Conservation (phyloP, 2,797 vertebrate genomes). For the Oryzias dopingdopingensis region DNA sequence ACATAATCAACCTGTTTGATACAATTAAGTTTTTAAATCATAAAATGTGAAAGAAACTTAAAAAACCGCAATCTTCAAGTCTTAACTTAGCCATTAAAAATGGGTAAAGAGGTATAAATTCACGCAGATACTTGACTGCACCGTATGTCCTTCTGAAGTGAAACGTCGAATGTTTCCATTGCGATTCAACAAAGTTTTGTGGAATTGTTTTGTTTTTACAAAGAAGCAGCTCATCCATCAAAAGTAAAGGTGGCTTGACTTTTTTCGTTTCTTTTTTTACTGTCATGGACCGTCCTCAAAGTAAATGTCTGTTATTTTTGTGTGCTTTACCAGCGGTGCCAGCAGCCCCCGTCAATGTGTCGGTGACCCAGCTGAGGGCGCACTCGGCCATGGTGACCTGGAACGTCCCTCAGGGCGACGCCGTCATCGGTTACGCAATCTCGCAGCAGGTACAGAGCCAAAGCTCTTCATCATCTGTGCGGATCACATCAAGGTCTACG, state of each 20-base stretch:
- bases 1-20: no score
- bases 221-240: neutral
- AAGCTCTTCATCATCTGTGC: neutral
- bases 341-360: conserved; percentile 92
- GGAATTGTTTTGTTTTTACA: neutral
- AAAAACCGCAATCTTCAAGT: no score
- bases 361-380: conserved; percentile 92
- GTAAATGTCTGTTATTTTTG: conserved; percentile 10
- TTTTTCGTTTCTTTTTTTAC: neutral
- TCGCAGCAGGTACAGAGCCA: conserved; percentile 85
- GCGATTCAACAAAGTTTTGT: no score
- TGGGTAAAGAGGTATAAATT: no score
- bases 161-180: no score
- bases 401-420: conserved; percentile 92
- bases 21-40: no score
- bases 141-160: no score
- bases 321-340: conserved; percentile 73
- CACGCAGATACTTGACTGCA: no score
- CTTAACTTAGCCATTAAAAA: no score
- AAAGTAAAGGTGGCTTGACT: neutral
- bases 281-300: neutral
- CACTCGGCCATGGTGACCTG: conserved; percentile 95
- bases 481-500: neutral
- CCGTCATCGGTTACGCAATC: conserved; percentile 94
- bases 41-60: no score